phyloP scores from a whole-genome alignment of 2,797 vertebrate genomes.

The Anabacerthia variegaticeps region DNA sequence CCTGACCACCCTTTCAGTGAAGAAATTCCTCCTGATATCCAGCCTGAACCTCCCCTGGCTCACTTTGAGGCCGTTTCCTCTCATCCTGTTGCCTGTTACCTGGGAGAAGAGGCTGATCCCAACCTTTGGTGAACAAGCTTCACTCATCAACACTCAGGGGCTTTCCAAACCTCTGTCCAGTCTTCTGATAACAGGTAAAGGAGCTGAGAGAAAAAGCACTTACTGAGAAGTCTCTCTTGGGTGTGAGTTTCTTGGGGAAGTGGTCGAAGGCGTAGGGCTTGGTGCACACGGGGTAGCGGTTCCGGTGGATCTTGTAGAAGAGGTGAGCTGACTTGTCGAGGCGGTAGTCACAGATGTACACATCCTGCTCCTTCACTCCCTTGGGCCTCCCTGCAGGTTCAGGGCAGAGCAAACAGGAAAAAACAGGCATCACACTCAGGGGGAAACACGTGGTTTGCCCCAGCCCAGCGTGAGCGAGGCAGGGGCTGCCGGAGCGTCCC shows the following conservation, averaged over 20 bases:
- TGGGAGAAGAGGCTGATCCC: neutral
- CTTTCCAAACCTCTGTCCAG: neutral
- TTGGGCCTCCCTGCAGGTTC: conserved; percentile 88
- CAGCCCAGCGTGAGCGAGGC: neutral
- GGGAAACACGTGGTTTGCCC: neutral
- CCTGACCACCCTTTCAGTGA: accelerated
- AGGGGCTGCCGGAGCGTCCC: neutral
- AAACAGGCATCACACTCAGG: neutral
- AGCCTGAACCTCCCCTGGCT: neutral
- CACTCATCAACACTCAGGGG: neutral
- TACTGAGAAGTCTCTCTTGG: conserved; percentile 96
- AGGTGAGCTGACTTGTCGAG: conserved; percentile 97
- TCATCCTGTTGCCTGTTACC: neutral
- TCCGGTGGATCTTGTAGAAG: conserved; percentile 99
- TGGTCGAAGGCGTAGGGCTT: conserved; percentile 97
- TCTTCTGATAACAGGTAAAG: neutral
- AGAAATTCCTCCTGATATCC: neutral
- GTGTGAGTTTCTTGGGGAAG: conserved; percentile 93
- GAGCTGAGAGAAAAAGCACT: conserved; percentile 44
- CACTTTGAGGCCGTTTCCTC: neutral
- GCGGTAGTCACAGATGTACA: conserved; percentile 98
- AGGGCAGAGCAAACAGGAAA: neutral
- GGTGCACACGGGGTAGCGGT: conserved; percentile 96
- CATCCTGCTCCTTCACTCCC: conserved; percentile 94
- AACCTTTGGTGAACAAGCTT: neutral